phyloP scores from a whole-genome alignment of 2,888 invertebrate species.

The Leptinotarsa haldemani region DNA sequence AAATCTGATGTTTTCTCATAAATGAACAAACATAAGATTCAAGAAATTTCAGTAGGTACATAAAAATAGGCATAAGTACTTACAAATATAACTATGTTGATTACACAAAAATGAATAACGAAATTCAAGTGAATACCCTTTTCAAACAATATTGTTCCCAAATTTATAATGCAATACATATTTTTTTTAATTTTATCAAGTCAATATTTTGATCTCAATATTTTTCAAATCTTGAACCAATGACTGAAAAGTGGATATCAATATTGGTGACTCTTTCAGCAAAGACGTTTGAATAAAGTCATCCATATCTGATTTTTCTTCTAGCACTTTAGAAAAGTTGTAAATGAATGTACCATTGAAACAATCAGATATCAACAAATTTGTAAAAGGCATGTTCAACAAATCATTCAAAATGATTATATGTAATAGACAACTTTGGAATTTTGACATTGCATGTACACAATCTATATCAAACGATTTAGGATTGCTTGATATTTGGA shows the following conservation, averaged over 20 bases:
- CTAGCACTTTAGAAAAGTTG: not conserved
- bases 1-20: no score
- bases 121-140: no score
- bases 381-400: not conserved
- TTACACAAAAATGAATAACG: no score
- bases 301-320: constrained; percentile 5
- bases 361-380: constrained; percentile 5
- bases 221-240: not conserved
- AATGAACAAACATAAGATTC: no score
- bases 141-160: no score
- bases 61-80: no score
- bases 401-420: constrained; percentile 6
- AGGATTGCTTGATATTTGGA: not conserved
- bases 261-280: not conserved
- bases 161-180: no score
- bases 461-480: not conserved
- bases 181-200: no score
- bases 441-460: constrained; percentile 2
- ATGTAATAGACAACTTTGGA: constrained; percentile 3
- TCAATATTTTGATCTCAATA: not conserved
- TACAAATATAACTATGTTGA: no score
- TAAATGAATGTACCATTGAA: constrained; percentile 11
- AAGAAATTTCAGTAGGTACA: no score
- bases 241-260: not conserved
- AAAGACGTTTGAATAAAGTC: not conserved